These are phyloP conservation scores for Micrasema longulum DNA, from an alignment of 1,140 invertebrate species.

Conservation along the genomic window DNA sequence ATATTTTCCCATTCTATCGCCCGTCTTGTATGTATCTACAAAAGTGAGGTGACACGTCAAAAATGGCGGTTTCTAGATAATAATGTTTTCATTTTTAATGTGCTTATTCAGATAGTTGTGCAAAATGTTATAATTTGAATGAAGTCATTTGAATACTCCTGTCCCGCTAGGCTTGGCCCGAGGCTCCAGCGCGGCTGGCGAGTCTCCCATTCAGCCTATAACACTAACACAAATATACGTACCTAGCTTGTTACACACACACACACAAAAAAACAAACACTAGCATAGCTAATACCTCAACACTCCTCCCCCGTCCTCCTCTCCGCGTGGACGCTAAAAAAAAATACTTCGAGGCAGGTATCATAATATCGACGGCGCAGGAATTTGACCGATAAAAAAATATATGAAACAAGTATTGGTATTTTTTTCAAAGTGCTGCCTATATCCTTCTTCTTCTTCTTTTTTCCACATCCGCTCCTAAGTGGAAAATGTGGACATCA, in stretches of 20 bases:
- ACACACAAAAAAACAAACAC: not conserved
- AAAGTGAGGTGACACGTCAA: not conserved
- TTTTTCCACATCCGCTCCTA: too few relatives aligned
- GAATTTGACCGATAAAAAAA: too few relatives aligned
- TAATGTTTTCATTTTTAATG: not conserved
- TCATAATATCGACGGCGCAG: too few relatives aligned
- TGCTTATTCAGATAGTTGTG: not conserved
- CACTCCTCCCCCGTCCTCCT: not conserved
- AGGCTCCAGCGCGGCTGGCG: conserved; percentile 29
- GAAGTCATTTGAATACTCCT: not conserved
- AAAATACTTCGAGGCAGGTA: conserved; percentile 4
- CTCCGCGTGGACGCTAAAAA: not conserved
- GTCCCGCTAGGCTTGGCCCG: conserved; percentile 1
- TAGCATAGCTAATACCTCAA: not conserved
- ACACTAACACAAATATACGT: too few relatives aligned
- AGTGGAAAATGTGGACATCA: too few relatives aligned
- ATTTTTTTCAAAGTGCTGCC: too few relatives aligned
- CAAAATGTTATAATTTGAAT: not conserved
- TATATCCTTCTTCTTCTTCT: too few relatives aligned
- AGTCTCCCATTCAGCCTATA: conserved; percentile 6
- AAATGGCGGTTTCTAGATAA: not conserved
- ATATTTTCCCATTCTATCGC: not conserved
- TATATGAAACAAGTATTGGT: too few relatives aligned
- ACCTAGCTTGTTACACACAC: not conserved
- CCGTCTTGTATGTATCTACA: not conserved